Evolutionary conservation across 2,113 vertebrate species (phyloP).

Genomic region (Erythrolamprus reginae): DNA sequence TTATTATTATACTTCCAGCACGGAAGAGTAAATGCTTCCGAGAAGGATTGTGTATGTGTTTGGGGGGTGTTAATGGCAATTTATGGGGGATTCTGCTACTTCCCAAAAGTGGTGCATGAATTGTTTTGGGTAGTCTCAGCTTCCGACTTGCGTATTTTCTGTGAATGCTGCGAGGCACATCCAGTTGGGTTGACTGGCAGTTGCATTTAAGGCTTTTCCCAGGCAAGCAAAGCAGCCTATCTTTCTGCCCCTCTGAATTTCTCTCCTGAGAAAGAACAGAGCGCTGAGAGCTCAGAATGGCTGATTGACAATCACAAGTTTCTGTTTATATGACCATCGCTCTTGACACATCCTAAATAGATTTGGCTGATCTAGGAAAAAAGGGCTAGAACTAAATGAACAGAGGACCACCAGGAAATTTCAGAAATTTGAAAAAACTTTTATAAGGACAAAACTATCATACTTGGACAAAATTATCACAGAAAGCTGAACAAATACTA

Average conservation of each 20-base stretch:
- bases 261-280: not conserved
- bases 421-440: not conserved
- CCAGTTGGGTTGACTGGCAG: not conserved
- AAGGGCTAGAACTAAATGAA: not conserved
- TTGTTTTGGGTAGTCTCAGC: not conserved
- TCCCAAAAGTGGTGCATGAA: no score
- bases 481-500: not conserved
- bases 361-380: not conserved
- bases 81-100: no score
- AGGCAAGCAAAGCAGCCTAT: not conserved
- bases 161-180: not conserved
- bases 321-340: not conserved
- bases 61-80: not conserved
- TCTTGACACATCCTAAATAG: not conserved
- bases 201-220: not conserved
- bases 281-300: not conserved
- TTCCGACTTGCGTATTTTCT: not conserved
- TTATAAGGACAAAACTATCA: not conserved
- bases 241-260: not conserved
- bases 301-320: not conserved
- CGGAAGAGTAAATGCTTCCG: not conserved
- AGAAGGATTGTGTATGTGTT: no score
- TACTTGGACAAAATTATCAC: no score
- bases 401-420: not conserved
- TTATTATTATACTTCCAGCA: rapidly evolving